Percentiles rank a stretch among this genome's conserved stretches.
Conservation (phyloP, 2,113 vertebrate species). For the Leptobrachium leishanense region DNA sequence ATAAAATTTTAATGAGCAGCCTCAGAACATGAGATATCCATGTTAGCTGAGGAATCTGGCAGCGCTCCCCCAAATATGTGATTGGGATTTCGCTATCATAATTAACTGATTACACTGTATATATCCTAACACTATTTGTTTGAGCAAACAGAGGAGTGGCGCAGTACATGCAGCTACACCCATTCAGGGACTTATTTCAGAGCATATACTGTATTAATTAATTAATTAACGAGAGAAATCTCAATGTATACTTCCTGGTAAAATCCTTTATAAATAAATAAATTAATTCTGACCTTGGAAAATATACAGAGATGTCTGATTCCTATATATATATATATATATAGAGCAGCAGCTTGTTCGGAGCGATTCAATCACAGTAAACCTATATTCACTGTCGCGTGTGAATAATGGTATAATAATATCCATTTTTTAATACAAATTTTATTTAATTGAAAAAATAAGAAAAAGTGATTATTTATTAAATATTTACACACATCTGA, state of each 20-base stretch:
- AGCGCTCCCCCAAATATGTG: background rate
- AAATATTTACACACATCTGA: no score
- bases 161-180: slow-evolving; percentile 12
- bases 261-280: no score
- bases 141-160: slow-evolving; percentile 15
- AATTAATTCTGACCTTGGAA: slow-evolving; percentile 8
- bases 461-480: no score
- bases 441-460: no score
- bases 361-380: background rate
- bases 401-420: background rate
- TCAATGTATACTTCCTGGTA: no score
- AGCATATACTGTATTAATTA: background rate
- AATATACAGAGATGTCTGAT: background rate
- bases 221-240: background rate
- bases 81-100: slow-evolving; percentile 4
- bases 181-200: background rate
- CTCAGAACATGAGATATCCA: no score
- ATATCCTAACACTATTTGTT: slow-evolving; percentile 16
- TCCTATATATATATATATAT: background rate
- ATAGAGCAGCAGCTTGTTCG: background rate
- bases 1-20: no score
- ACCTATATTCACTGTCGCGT: background rate
- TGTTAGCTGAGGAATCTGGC: no score
- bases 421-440: no score
- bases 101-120: slow-evolving; percentile 12